Base-by-base conservation (phyloP, 2,888 invertebrate genomes). In the Drosophila pegasa region DNA sequence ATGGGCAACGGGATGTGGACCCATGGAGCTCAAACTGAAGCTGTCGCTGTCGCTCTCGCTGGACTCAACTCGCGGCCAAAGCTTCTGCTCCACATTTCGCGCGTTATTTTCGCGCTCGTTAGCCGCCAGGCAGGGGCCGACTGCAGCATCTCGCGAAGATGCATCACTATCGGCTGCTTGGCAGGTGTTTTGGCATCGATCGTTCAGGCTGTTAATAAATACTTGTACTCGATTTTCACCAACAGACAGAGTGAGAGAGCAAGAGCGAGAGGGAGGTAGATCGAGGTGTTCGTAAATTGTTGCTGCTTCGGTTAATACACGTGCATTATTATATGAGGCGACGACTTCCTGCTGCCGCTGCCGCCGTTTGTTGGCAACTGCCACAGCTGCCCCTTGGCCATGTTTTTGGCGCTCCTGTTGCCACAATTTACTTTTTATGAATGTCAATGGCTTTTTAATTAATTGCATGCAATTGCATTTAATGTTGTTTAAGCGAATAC, bases 401-500 rank as follows among this genome's bases (percentile, higher is more conserved):
- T 20, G 27, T 50, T 50, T 50, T 54, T 68, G 58, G 47, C 56
- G 54, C 37, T 66, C 76, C 75, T 82, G 85, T 82, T 82, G 78
- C 85, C 85, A 75, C 87, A 85, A 84, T 85, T 87, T 85, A 76
- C 81, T 83, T 74, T 84, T 83, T 83, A 85, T 85, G 85, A 84
- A 85, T 87, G 87, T 82, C 85, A 85, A 85, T 85, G 78, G 85
- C 47, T 87, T 87, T 87, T 85, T 85, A 85, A 85, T 85, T 87
- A 85, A 85, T 85, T 85, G 74, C 78, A 66, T 67, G 70, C 75
- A 81, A 81, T 85, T 82, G 75, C 62, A 22, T 22, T 54, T 7
- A 47, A 51, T 45, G 29, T 61, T 45, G 16, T 31, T 43, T 22
- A 33, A 41, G 27, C 22, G 33, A n/a, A 43, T 22, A 22, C 35